Conservation (phyloP, 2,113 vertebrate species). For the Sporophila hypoxantha region DNA sequence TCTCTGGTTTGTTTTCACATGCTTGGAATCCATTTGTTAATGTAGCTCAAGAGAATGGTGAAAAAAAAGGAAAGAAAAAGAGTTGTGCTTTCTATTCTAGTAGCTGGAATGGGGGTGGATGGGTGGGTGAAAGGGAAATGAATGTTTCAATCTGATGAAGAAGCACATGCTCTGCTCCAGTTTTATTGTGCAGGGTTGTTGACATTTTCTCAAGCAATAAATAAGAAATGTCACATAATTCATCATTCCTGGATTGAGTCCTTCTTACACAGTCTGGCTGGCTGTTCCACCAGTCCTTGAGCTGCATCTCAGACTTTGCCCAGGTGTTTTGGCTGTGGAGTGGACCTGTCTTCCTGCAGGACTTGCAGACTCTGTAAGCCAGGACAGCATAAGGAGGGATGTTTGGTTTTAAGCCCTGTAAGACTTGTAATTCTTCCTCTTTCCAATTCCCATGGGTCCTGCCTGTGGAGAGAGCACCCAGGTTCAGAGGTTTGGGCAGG, state of each 20-base stretch:
- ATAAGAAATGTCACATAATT: neutral
- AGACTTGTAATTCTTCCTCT: neutral
- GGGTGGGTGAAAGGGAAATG: neutral
- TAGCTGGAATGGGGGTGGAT: neutral
- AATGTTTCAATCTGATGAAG: conserved; percentile 2
- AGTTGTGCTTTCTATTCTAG: neutral
- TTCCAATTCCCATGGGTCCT: neutral
- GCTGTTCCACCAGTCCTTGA: neutral
- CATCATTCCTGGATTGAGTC: neutral
- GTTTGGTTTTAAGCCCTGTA: neutral
- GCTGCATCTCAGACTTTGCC: neutral
- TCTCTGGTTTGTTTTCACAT: neutral
- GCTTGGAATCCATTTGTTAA: neutral
- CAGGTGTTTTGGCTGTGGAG: neutral
- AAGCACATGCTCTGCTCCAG: neutral
- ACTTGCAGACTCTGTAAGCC: neutral
- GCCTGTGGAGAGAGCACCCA: neutral
- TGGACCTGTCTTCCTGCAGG: neutral
- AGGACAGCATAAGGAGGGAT: neutral
- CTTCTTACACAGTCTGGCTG: neutral
- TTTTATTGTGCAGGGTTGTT: neutral
- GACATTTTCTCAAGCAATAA: neutral
- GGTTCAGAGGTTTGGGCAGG: neutral
- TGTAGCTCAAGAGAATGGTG: neutral
- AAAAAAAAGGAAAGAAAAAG: neutral